phyloP scores from a whole-genome alignment of 2,888 invertebrate genomes.

The Microctonus aethiopoides region DNA sequence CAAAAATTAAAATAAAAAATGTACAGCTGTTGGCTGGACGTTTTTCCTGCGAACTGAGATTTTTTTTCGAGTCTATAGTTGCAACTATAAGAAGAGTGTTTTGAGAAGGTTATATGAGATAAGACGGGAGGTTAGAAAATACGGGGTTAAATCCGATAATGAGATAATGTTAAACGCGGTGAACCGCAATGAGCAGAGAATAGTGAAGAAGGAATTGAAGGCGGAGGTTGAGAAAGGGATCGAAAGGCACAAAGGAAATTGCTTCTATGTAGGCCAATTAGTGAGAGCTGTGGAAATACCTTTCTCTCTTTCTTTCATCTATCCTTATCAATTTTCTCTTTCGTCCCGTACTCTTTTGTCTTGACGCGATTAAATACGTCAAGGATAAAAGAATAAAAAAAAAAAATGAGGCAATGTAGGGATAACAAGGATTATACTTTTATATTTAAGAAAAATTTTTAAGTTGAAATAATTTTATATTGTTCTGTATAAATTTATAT shows the following conservation, averaged over 20 bases:
- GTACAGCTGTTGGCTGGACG: neutral
- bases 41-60: neutral
- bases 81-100: neutral
- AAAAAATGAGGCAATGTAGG: neutral
- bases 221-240: neutral
- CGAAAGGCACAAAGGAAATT: slow-evolving; percentile 13
- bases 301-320: neutral
- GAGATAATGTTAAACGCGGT: slow-evolving; percentile 21
- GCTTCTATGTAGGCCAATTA: slow-evolving; percentile 17
- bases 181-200: slow-evolving; percentile 16
- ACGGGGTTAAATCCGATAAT: slow-evolving; percentile 15
- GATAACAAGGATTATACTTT: neutral
- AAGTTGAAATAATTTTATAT: neutral
- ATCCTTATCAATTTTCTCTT: neutral
- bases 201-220: neutral
- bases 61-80: neutral
- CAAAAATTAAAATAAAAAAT: neutral
- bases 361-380: neutral
- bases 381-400: neutral
- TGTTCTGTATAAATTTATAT: neutral
- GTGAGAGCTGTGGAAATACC: neutral
- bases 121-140: neutral
- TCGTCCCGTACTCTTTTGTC: neutral
- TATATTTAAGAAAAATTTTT: neutral
- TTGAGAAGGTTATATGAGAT: neutral